Base-by-base conservation (phyloP, 2,888 invertebrate genomes). In the Campoletis raptor region DNA sequence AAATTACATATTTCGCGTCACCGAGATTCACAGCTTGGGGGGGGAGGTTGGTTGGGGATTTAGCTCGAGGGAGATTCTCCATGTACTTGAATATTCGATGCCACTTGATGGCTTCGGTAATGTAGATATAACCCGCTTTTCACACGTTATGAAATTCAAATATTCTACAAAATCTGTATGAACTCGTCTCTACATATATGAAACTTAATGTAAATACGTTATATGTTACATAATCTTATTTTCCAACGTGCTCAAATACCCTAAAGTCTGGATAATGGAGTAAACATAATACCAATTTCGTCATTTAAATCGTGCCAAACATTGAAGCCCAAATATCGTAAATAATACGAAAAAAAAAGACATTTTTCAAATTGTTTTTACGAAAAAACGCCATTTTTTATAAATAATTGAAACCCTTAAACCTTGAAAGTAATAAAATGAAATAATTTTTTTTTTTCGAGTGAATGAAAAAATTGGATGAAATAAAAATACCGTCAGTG, bases 401-500 rank as follows among this genome's bases (percentile, higher is more conserved):
- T 0, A n/a, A 4, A 6, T 18, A 52, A 18, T 52, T 52, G 18
- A 52, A 52, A n/a, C 30, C 30, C 30, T 30, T 30, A 3, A 3
- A 30, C 30, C 30, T 48, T 5, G 48, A 18, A 9, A 48, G 5
- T 3, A 9, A 48, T 45, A 48, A 48, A 18, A 18, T 18, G 15
- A 18, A 48, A 15, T 18, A 5, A 0, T 18, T 48, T 3, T 15
- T 18, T 1, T 12, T 45, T 0, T 0, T 8, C 6, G 40, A 40
- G 40, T 1, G 0, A n/a, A 40, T 21, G 3, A 40, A n/a, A 40
- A 40, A 40, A 40, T 10, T 18, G 7, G 15, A 66, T 9, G 66
- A 42, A 37, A 21, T 12, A 2, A n/a, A 54, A 24, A 92, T 94
- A 95, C 97, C 97, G 87, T 97, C 95, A 37, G 95, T 96, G 54